Evolutionary conservation across 35 echinoderm and acorn worm species (phyloP).

Genomic region (Acanthaster planci): DNA sequence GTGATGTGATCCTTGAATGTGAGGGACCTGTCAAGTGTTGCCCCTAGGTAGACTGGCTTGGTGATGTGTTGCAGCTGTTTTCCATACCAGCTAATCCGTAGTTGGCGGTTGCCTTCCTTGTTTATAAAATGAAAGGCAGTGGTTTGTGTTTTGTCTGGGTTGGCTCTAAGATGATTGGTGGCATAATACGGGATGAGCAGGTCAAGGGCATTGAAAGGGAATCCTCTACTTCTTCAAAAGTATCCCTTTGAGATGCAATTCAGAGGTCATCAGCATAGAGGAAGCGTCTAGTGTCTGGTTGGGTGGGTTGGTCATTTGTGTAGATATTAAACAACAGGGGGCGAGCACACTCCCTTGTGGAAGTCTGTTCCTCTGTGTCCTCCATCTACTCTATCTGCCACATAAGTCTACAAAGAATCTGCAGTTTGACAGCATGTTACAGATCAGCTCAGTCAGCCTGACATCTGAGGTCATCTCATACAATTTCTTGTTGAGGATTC

Average conservation of each 20-base stretch:
- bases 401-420: slow-evolving; percentile 19
- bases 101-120: background rate
- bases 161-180: slow-evolving; percentile 31
- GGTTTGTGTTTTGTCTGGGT: slow-evolving; percentile 19
- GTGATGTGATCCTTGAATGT: slow-evolving; percentile 24
- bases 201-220: background rate
- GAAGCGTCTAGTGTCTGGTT: background rate
- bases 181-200: slow-evolving; percentile 28
- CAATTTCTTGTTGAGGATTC: slow-evolving; percentile 15
- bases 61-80: background rate
- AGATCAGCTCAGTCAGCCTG: background rate
- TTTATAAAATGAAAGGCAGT: slow-evolving; percentile 33
- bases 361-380: slow-evolving; percentile 52
- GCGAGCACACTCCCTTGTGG: slow-evolving; percentile 43
- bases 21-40: slow-evolving; percentile 24
- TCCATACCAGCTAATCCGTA: slow-evolving; percentile 12
- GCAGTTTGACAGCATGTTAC: slow-evolving; percentile 17
- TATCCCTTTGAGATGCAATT: background rate
- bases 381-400: slow-evolving; percentile 44
- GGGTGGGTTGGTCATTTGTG: slow-evolving; percentile 24
- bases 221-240: background rate
- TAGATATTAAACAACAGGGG: slow-evolving; percentile 10
- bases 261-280: slow-evolving; percentile 39
- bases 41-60: slow-evolving; percentile 30
- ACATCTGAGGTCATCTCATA: slow-evolving; percentile 30